A percentile compares a stretch with the other conserved stretches of the same genome.
Evolutionary conservation across 2,888 invertebrate species (phyloP).

Genomic region (Allolobophora icterica): DNA sequence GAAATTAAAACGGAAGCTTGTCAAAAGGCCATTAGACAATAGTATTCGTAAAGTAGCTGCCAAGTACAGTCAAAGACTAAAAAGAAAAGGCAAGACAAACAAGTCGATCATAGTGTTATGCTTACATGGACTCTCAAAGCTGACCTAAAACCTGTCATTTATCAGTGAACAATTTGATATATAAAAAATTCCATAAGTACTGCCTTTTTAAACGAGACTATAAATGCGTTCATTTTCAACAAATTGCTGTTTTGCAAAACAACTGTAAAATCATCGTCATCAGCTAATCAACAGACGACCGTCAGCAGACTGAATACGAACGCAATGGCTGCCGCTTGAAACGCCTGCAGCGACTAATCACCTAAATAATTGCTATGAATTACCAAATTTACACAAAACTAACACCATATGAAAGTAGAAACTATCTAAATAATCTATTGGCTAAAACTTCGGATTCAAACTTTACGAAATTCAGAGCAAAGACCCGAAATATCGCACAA

Average conservation of each 20-base stretch:
- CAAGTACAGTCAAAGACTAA: no score
- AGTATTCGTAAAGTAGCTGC: no score
- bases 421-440: not conserved
- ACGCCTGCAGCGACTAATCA: not conserved
- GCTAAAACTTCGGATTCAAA: not conserved
- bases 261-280: not conserved
- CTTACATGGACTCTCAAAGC: no score
- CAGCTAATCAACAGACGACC: not conserved
- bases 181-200: not conserved
- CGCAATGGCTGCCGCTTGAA: not conserved
- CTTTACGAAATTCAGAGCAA: not conserved
- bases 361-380: not conserved
- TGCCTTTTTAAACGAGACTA: not conserved
- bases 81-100: no score
- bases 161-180: not conserved
- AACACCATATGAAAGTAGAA: not conserved
- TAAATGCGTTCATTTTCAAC: not conserved
- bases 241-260: not conserved
- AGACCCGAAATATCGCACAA: not conserved
- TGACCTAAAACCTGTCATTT: not conserved
- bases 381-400: not conserved
- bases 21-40: no score
- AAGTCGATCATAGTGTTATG: no score
- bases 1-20: no score
- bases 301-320: not conserved